phyloP scores from a whole-genome alignment of 1,140 invertebrate genomes.

The Eciton burchellii region DNA sequence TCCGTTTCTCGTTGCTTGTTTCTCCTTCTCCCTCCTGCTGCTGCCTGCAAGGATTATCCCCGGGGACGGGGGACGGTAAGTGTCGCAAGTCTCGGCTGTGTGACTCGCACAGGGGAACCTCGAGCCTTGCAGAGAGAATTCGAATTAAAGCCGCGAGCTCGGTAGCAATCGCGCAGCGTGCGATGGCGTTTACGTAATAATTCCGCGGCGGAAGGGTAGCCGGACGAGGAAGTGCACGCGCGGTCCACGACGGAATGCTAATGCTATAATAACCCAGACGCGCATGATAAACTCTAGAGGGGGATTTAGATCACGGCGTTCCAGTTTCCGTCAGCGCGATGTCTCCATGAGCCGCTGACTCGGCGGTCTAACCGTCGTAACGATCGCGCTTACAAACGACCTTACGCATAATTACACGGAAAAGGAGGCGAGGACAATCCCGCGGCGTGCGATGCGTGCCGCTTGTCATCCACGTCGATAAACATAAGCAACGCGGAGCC shows the following conservation, averaged over 20 bases:
- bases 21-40: no score
- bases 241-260: slow-evolving; percentile 47
- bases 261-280: slow-evolving; percentile 53
- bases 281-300: slow-evolving; percentile 5
- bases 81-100: no score
- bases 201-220: background rate
- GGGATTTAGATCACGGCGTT: slow-evolving; percentile 50
- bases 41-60: no score
- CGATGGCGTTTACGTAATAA: slow-evolving; percentile 42
- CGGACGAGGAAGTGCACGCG: background rate
- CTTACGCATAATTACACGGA: background rate
- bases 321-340: slow-evolving; percentile 39
- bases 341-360: no score
- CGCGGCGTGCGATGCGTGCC: background rate
- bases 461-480: slow-evolving; percentile 12
- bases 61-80: no score
- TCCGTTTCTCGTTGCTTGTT: no score
- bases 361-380: no score
- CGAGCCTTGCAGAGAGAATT: no score
- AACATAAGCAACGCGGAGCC: background rate
- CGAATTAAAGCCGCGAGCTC: background rate
- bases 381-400: slow-evolving; percentile 15
- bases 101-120: no score
- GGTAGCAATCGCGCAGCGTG: background rate
- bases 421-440: background rate